Base-by-base conservation (phyloP, 2,113 vertebrate species). In the Sialia sialis region DNA sequence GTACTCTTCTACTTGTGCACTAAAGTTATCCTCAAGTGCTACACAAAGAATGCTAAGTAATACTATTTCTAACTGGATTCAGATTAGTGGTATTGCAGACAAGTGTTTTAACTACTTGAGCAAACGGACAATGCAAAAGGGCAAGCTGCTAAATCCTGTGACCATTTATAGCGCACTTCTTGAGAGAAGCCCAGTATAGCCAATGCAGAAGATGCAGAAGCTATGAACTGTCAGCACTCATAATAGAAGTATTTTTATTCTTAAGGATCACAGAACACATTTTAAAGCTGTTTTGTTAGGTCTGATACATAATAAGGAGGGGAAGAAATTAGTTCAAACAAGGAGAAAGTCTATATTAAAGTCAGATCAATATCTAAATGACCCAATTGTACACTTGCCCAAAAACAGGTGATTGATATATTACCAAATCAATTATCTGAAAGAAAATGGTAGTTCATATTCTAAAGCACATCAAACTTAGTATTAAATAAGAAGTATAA, bases 91-190 rank as follows among this genome's bases (percentile, higher is more conserved):
- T 88, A 67, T 44, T 75, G 81, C 79, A 89, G 73, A 67, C 75
- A 93, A 94, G 62, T 88, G 70, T 87, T 90, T 59, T 76, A 88
- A 86, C 91, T 68, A 72, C 74, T 87, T 58, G 67, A 94, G 76
- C 69, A 87, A 83, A 87, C 51, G 75, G 63, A 87, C 70, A 95
- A 96, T 77, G 87, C 77, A 11, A 81, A 94, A 86, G 55, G 67
- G 66, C 54, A 75, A 96, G 86, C 93, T 95, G 59, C 87, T 93
- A 76, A 94, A 55, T 86, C 88, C 44, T 92, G 59, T 94, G 82
- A 94, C 88, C 94, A 90, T 95, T 86, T 95, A 94, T 79, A 96
- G 96, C 68, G 83, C 93, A 41, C 79, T 93, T 78, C 93, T 93
- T 93, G 66, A 96, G 49, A 96, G 82, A 96, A 95, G 79, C 55